Evolutionary conservation across 2,888 invertebrate species (phyloP).

Genomic region (Phyllotreta cruciferae): DNA sequence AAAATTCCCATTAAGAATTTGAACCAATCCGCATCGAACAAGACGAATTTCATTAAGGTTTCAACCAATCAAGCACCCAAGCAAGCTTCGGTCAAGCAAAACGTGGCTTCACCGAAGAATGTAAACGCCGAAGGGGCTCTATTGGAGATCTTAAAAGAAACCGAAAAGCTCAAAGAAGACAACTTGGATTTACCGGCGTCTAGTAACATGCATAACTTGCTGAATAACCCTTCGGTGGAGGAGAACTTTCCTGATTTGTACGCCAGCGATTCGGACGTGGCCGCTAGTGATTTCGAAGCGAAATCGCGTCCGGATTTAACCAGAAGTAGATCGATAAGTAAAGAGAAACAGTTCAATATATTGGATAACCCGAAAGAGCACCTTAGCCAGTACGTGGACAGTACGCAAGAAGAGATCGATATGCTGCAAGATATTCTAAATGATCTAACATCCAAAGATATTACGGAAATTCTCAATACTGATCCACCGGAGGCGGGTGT

Average conservation of each 20-base stretch:
- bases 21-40: constrained; percentile 1
- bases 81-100: neutral
- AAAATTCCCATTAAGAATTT: constrained; percentile 19
- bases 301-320: neutral
- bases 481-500: neutral
- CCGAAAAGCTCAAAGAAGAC: neutral
- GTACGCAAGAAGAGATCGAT: constrained; percentile 42
- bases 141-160: constrained; percentile 14
- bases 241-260: no score
- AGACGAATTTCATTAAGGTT: constrained; percentile 11
- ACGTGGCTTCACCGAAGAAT: neutral
- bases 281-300: neutral
- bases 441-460: constrained; percentile 40
- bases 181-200: no score
- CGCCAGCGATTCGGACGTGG: neutral
- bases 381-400: constrained; percentile 40
- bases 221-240: no score
- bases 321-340: neutral
- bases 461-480: constrained; percentile 16
- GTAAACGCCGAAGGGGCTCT: constrained; percentile 16
- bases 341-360: constrained; percentile 24
- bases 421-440: constrained; percentile 44
- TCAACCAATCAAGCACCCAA: constrained; percentile 1
- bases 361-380: constrained; percentile 40
- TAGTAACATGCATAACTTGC: neutral